phyloP scores from a whole-genome alignment of 2,797 vertebrate genomes.

The Mastacembelus armatus region DNA sequence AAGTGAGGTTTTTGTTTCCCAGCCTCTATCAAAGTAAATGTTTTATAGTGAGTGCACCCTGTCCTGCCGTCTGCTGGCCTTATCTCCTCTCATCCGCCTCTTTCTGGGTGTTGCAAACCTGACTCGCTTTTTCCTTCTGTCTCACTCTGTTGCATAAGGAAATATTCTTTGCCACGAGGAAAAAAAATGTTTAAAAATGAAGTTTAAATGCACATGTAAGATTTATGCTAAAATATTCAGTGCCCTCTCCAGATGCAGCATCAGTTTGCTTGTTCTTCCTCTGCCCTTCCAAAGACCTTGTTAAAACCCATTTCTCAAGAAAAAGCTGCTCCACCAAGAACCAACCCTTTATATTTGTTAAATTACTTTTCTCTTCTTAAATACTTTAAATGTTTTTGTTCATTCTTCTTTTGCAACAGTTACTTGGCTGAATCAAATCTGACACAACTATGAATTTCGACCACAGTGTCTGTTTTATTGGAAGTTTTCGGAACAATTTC shows the following conservation, averaged over 20 bases:
- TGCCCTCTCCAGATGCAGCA: conserved; percentile 13
- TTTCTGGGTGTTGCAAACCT: not conserved
- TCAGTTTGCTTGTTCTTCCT: conserved; percentile 12
- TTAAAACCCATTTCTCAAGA: conserved; percentile 6
- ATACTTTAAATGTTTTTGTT: no score
- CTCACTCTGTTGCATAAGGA: conserved; percentile 27
- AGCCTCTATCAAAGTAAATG: not conserved
- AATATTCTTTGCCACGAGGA: conserved; percentile 31
- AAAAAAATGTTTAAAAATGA: conserved; percentile 31
- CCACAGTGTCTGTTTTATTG: no score
- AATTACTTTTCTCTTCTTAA: no score
- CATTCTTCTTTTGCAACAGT: no score
- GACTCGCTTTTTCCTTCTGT: not conserved
- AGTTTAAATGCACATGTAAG: conserved; percentile 42
- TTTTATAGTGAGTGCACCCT: not conserved
- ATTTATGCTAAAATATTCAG: conserved; percentile 53
- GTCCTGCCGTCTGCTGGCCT: conserved; percentile 32
- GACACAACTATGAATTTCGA: no score
- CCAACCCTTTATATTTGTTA: no score
- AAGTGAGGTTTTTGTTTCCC: conserved; percentile 14
- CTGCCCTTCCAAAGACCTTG: conserved; percentile 26
- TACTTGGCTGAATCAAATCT: no score
- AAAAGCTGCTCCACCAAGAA: no score
- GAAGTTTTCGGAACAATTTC: not conserved
- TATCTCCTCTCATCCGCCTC: conserved; percentile 9